Conservation (phyloP, 2,113 vertebrate genomes). For the Ochotona princeps region DNA sequence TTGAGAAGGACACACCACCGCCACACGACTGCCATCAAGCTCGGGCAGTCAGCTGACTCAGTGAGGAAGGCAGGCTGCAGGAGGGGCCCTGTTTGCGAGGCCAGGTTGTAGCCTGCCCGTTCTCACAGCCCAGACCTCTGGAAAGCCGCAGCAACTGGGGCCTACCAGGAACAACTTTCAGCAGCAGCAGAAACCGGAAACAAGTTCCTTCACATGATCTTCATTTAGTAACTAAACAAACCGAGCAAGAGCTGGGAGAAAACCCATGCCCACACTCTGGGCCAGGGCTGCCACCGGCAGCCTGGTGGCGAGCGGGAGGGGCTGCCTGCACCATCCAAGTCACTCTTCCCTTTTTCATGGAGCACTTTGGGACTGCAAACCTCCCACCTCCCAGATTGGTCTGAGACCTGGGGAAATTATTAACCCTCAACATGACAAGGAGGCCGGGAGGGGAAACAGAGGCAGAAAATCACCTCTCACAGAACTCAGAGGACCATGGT, state of each 20-base stretch:
- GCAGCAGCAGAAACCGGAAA: background rate
- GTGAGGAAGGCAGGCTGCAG: background rate
- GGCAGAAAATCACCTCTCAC: background rate
- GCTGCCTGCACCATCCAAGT: rapidly evolving
- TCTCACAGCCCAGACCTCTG: background rate
- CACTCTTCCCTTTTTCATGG: background rate
- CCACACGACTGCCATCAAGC: background rate
- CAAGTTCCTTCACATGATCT: background rate
- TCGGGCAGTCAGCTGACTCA: background rate
- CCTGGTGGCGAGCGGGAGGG: too few species aligned
- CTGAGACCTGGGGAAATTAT: background rate
- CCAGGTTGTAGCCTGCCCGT: background rate
- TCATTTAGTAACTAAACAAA: slow-evolving; percentile 46
- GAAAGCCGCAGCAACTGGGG: background rate
- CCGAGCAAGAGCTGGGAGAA: background rate
- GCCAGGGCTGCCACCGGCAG: background rate
- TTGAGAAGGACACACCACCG: background rate
- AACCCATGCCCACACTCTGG: background rate
- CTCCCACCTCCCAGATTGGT: background rate
- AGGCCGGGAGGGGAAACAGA: background rate
- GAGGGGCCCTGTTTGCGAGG: background rate
- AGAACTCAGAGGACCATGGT: background rate
- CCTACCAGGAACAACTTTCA: background rate
- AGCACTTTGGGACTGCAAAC: background rate
- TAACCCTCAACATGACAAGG: background rate